A percentile compares a stretch with the other conserved stretches of the same genome.
Conservation (phyloP, 2,113 vertebrate genomes). For the Silurus asotus region DNA sequence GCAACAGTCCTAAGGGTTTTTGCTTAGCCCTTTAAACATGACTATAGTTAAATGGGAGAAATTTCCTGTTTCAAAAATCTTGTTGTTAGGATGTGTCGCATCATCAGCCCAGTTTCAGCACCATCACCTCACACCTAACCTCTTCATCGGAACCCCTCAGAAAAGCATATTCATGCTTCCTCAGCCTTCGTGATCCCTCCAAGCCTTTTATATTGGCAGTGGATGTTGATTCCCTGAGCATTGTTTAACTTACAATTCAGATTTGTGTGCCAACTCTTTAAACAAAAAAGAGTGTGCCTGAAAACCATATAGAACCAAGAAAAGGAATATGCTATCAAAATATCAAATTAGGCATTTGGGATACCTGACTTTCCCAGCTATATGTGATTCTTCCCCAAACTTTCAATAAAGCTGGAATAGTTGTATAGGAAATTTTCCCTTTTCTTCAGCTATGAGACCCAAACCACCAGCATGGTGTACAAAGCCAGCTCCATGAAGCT, state of each 20-base stretch:
- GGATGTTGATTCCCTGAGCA: background rate
- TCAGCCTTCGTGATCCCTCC: background rate
- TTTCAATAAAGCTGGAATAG: too few species aligned
- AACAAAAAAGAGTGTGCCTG: background rate
- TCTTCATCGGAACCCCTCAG: background rate
- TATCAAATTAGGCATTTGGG: too few species aligned
- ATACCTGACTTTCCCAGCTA: too few species aligned
- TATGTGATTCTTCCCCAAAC: too few species aligned
- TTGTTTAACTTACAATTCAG: background rate
- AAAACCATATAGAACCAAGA: background rate
- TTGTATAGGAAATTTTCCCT: too few species aligned
- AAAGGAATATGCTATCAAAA: background rate
- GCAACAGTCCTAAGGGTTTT: background rate
- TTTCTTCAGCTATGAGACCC: too few species aligned
- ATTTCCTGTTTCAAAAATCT: background rate
- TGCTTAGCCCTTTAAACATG: background rate
- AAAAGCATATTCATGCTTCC: background rate
- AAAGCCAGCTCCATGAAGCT: too few species aligned
- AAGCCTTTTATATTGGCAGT: background rate
- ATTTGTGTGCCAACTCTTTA: background rate
- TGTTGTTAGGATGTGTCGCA: background rate
- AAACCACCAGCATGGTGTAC: too few species aligned
- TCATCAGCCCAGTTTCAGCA: background rate
- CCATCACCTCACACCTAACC: background rate
- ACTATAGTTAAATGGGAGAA: background rate